Evolutionary conservation across 2,888 invertebrate genomes (phyloP).

Genomic region (Cephus spinipes): DNA sequence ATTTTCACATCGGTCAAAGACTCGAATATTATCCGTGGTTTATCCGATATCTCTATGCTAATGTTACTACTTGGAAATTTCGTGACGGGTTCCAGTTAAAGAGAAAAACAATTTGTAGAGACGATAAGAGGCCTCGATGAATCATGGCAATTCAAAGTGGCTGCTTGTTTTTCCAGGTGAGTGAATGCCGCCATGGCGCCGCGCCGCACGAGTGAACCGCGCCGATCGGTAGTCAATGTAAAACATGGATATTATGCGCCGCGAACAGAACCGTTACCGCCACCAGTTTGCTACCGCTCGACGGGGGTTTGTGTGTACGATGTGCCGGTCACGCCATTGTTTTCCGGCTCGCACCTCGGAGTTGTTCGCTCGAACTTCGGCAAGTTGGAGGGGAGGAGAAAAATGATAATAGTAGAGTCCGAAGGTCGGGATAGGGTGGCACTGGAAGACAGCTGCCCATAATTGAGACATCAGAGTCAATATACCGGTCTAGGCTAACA

Average conservation of each 20-base stretch:
- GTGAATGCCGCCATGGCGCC: constrained; percentile 20
- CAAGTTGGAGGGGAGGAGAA: not conserved
- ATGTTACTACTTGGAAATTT: constrained; percentile 26
- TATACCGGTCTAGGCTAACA: constrained; percentile 5
- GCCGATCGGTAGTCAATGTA: not conserved
- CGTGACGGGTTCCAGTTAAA: constrained; percentile 35
- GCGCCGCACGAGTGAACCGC: constrained; percentile 4
- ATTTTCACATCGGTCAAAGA: too few relatives aligned
- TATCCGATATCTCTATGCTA: too few relatives aligned
- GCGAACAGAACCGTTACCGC: constrained; percentile 28
- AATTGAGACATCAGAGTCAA: constrained; percentile 28
- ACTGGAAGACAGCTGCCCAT: constrained; percentile 20
- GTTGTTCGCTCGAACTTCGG: not conserved
- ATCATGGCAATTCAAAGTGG: constrained; percentile 41
- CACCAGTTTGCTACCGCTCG: constrained; percentile 9
- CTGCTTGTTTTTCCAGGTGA: constrained; percentile 33
- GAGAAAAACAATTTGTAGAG: constrained; percentile 47
- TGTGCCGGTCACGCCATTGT: constrained; percentile 10
- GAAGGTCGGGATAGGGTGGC: constrained; percentile 5
- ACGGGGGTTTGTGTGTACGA: too few relatives aligned
- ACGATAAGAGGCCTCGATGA: constrained; percentile 44
- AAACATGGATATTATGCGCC: constrained; percentile 27
- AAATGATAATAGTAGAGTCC: not conserved
- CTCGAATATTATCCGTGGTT: too few relatives aligned
- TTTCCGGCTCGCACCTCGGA: not conserved